Conservation (phyloP, 2,888 invertebrate genomes). For the Leptopilina syphax region DNA sequence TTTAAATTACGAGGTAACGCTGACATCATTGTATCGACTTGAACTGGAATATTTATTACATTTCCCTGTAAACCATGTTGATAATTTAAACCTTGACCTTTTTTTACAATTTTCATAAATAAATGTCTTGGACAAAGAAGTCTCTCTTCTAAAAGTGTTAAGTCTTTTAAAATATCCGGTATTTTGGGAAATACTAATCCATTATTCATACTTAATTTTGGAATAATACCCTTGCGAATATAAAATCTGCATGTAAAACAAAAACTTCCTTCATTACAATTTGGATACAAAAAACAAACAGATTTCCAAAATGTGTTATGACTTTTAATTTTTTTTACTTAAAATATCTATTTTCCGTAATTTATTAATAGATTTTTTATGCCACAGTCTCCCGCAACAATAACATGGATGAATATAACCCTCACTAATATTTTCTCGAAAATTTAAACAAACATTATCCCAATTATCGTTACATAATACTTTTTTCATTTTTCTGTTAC, state of each 20-base stretch:
- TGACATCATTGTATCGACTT: conserved; percentile 51
- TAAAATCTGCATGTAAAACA: conserved; percentile 47
- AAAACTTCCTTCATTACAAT: conserved; percentile 30
- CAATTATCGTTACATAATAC: background rate
- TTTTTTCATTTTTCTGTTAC: background rate
- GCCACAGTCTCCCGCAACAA: conserved; percentile 41
- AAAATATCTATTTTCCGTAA: background rate
- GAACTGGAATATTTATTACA: conserved; percentile 52
- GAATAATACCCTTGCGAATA: conserved; percentile 48
- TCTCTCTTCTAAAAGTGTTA: conserved; percentile 51
- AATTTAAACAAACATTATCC: background rate
- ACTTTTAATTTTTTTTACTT: background rate
- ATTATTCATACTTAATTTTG: conserved; percentile 47
- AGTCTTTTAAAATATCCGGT: conserved; percentile 43
- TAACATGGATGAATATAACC: conserved; percentile 21
- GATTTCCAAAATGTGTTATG: background rate
- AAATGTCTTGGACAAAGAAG: conserved; percentile 51
- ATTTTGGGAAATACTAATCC: conserved; percentile 50
- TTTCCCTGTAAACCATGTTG: conserved; percentile 53
- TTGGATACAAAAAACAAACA: background rate
- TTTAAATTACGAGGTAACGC: conserved; percentile 47
- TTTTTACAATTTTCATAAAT: conserved; percentile 51
- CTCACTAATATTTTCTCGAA: background rate
- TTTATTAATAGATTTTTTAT: conserved; percentile 32
- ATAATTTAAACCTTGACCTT: conserved; percentile 40